A percentile compares a stretch with the other conserved stretches of the same genome.
Conservation (phyloP, 2,888 invertebrate genomes). For the Dynastes maya region DNA sequence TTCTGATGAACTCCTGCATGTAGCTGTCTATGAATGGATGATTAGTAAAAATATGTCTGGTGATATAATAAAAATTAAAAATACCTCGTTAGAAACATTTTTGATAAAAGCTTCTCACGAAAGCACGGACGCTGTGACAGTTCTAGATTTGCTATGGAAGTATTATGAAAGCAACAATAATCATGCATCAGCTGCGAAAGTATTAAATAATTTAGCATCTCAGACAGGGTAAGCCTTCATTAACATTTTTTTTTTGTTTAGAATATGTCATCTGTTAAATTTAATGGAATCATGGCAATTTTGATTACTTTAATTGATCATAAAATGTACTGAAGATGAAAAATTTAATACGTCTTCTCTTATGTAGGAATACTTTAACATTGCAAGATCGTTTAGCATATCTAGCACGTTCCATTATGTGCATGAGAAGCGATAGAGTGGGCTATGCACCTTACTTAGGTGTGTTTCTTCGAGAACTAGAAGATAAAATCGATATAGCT, state of each 20-base stretch:
- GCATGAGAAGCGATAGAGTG: slow-evolving; percentile 90
- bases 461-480: slow-evolving; percentile 88
- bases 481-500: slow-evolving; percentile 95
- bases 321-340: not conserved
- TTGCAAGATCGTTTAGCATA: slow-evolving; percentile 90
- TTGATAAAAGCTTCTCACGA: slow-evolving; percentile 76
- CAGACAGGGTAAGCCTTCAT: slow-evolving; percentile 73
- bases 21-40: slow-evolving; percentile 95
- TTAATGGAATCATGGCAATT: too few relatives aligned
- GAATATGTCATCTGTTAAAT: too few relatives aligned
- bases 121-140: slow-evolving; percentile 71
- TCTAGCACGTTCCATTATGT: slow-evolving; percentile 94
- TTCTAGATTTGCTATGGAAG: slow-evolving; percentile 93
- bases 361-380: slow-evolving; percentile 79
- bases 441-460: slow-evolving; percentile 82
- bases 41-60: slow-evolving; percentile 82
- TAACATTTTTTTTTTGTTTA: too few relatives aligned
- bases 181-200: slow-evolving; percentile 93
- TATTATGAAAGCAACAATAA: slow-evolving; percentile 95
- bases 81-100: slow-evolving; percentile 84
- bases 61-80: slow-evolving; percentile 79
- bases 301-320: too few relatives aligned
- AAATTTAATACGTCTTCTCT: not conserved
- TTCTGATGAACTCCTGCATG: slow-evolving; percentile 91
- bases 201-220: slow-evolving; percentile 90